Evolutionary conservation across 2,797 vertebrate genomes (phyloP).

Genomic region (Lepus oiostolus): DNA sequence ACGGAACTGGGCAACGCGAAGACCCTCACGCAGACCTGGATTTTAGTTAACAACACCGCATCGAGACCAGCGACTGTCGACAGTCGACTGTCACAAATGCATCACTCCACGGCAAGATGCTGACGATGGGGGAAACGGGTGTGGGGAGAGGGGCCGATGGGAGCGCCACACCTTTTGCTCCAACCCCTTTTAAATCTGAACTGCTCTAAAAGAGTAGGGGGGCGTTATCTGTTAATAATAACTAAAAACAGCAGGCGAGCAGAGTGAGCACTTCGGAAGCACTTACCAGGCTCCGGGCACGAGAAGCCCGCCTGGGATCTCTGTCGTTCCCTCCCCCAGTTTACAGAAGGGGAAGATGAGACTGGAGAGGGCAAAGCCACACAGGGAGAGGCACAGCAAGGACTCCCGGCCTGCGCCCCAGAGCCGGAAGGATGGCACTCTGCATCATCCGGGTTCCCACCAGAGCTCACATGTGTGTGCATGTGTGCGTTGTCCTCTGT

Average conservation of each 20-base stretch:
- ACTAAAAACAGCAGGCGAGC: neutral
- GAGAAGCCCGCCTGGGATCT: neutral
- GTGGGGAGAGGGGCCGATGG: neutral
- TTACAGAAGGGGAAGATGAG: neutral
- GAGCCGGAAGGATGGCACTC: neutral
- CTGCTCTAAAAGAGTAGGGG: neutral
- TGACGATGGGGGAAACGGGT: accelerated
- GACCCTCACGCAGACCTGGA: neutral
- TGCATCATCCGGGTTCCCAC: neutral
- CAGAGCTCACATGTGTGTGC: neutral
- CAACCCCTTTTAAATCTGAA: slow-evolving; percentile 1
- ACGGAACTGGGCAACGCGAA: neutral
- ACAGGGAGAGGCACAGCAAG: neutral
- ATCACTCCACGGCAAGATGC: no score
- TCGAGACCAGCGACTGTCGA: neutral
- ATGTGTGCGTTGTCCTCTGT: neutral
- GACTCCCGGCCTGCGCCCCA: neutral
- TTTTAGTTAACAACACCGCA: neutral
- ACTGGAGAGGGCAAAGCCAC: slow-evolving; percentile 31
- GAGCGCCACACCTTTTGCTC: neutral
- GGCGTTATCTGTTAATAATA: neutral
- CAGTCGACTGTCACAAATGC: neutral
- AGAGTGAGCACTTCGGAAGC: neutral
- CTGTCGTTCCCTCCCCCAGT: neutral
- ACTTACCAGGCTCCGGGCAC: neutral